A percentile compares a stretch with the other conserved stretches of the same genome.
These are phyloP conservation scores for Platysternon megacephalum DNA, from an alignment of 2,113 vertebrate species.

Conservation along the genomic window DNA sequence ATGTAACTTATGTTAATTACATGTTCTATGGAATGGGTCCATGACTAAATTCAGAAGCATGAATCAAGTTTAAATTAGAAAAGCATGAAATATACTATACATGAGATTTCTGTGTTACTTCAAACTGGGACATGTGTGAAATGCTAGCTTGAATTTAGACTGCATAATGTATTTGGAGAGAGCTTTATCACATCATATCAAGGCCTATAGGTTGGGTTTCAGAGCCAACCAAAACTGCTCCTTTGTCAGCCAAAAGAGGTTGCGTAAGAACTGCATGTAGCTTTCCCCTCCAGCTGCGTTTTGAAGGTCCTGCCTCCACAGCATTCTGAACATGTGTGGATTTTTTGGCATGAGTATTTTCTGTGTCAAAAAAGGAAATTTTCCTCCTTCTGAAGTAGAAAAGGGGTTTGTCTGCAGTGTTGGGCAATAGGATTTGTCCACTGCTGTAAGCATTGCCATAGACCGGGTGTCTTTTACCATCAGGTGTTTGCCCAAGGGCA, in stretches of 20 bases:
- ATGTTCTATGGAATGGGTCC: not conserved
- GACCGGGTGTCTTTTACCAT: constrained; percentile 15
- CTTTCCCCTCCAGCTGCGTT: constrained; percentile 3
- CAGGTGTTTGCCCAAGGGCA: not conserved
- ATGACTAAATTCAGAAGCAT: not conserved
- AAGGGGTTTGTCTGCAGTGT: not conserved
- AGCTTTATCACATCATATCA: no score
- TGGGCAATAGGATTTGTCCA: constrained; percentile 15
- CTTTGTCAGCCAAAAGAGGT: not conserved
- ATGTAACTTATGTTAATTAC: not conserved
- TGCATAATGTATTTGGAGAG: not conserved
- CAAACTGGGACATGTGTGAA: not conserved
- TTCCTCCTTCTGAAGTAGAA: constrained; percentile 10
- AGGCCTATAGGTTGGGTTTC: no score
- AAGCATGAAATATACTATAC: not conserved
- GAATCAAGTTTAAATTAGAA: not conserved
- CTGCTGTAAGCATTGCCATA: not conserved
- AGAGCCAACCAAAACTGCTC: no score
- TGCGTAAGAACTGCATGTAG: not conserved
- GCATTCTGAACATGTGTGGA: rapidly evolving
- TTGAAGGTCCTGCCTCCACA: not conserved
- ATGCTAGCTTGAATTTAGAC: not conserved
- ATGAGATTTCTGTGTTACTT: not conserved
- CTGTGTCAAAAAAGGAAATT: constrained; percentile 6
- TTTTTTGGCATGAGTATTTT: not conserved